Evolutionary conservation across 2,113 vertebrate genomes (phyloP).

Genomic region (Pitta sordida): DNA sequence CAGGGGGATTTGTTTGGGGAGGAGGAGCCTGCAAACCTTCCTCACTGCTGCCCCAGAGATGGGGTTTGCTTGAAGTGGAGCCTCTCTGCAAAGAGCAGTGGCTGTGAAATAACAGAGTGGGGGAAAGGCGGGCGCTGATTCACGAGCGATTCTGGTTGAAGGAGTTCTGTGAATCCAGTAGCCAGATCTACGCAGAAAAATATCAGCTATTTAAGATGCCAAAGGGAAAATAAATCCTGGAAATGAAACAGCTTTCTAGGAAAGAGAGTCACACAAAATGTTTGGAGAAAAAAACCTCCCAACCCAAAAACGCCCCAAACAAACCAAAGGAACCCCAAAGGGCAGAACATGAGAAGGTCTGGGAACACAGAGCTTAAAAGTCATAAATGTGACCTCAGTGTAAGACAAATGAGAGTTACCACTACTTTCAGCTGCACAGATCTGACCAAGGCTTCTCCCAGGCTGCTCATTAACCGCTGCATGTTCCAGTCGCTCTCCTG

Average conservation of each 20-base stretch:
- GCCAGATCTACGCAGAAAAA: neutral
- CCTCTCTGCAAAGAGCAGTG: neutral
- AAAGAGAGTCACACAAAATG: neutral
- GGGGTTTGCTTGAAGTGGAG: neutral
- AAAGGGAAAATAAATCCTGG: conserved; percentile 4
- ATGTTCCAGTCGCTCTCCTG: neutral
- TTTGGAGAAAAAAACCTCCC: accelerated
- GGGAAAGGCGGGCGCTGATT: neutral
- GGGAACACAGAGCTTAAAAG: neutral
- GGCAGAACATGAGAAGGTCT: neutral
- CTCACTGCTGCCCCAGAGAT: neutral
- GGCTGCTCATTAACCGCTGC: neutral
- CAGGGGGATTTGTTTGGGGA: neutral
- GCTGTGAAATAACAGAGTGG: neutral
- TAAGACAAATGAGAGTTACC: neutral
- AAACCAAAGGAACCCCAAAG: neutral
- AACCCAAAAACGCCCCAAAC: neutral
- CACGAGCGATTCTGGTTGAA: neutral
- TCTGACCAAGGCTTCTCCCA: neutral
- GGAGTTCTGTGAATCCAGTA: neutral
- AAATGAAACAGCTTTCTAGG: neutral
- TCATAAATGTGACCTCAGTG: neutral
- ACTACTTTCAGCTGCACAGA: neutral
- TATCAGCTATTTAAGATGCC: neutral
- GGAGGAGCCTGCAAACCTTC: neutral